Percentiles rank a stretch among this genome's conserved stretches.
Conservation (phyloP, 2,797 vertebrate genomes). For the Enteromius argenteus region DNA sequence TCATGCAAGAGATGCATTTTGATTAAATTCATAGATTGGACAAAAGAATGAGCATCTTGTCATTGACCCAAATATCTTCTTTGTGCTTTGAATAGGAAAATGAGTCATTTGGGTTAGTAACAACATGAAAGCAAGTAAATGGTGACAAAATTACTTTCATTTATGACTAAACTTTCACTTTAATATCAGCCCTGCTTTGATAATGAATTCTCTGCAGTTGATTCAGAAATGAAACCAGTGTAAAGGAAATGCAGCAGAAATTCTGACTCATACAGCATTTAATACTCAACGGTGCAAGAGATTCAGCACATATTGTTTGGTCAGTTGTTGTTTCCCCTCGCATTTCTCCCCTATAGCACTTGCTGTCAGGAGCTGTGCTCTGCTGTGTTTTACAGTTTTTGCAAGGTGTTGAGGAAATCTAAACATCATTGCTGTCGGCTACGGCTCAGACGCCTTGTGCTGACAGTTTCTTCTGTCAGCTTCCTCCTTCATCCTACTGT, state of each 20-base stretch:
- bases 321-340: slow-evolving; percentile 27
- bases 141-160: background rate
- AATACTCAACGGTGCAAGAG: background rate
- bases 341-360: slow-evolving; percentile 26
- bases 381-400: slow-evolving; percentile 46
- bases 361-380: slow-evolving; percentile 51
- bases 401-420: slow-evolving; percentile 56
- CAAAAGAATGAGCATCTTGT: background rate
- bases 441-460: slow-evolving; percentile 66
- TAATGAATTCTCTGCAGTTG: background rate
- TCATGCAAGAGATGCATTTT: background rate
- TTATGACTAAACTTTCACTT: background rate
- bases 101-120: background rate
- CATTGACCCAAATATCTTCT: background rate
- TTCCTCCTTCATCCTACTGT: slow-evolving; percentile 65
- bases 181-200: background rate
- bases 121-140: background rate
- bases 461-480: slow-evolving; percentile 68
- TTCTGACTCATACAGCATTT: slow-evolving; percentile 3
- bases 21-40: background rate
- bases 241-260: background rate
- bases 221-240: background rate
- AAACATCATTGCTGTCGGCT: slow-evolving; percentile 72
- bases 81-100: background rate
- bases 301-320: slow-evolving; percentile 31